Base-by-base conservation (phyloP, 92 coral and sea anemone species). In the Palythoa heliodiscus region DNA sequence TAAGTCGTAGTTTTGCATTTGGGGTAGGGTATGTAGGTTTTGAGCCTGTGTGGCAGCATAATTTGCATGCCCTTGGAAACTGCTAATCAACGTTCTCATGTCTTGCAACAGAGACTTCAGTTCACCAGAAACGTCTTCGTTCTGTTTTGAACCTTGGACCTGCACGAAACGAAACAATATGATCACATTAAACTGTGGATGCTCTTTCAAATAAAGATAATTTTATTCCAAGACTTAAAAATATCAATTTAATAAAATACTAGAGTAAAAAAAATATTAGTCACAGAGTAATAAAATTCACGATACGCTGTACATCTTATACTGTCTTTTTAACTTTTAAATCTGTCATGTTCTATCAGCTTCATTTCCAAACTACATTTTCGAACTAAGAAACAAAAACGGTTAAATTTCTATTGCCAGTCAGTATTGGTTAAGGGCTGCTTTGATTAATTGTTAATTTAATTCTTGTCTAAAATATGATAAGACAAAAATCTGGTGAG, bases 31-130 rank as follows among this genome's bases (percentile, higher is more conserved):
- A 15, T 75, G 88, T 8, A 76, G 76, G 54, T 78, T 83, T 76
- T 85, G 89, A 24, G 87, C 88, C 12, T 90, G 90, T 6, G 87
- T 75, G 71, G 87, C 67, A 12, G 81, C 82, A 76, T 91, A 87
- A 52, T 86, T 85, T 0, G 88, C 88, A 77, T 90, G 95, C 1
- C 93, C 82, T 76, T 94, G 98, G 73, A 92, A 94, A 63, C 92
- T 92, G 53, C 86, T 88, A 64, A 94, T 92, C 72, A 93, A 52
- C 5, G 90, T 91, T 7, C 98, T 88, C 48, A 94, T 94, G 74
- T 94, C 98, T 52, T 86, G 91, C 15, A 94, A 70, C 35, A 94
- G 77, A 3, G 86, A 73, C 64, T 88, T 94, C 55, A 93, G 91
- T 78, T 93, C 98, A 11, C 86, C 87, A 52, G 87, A 73, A 73